Conservation (phyloP, 2,888 invertebrate genomes). For the Galerucella nymphaeae region DNA sequence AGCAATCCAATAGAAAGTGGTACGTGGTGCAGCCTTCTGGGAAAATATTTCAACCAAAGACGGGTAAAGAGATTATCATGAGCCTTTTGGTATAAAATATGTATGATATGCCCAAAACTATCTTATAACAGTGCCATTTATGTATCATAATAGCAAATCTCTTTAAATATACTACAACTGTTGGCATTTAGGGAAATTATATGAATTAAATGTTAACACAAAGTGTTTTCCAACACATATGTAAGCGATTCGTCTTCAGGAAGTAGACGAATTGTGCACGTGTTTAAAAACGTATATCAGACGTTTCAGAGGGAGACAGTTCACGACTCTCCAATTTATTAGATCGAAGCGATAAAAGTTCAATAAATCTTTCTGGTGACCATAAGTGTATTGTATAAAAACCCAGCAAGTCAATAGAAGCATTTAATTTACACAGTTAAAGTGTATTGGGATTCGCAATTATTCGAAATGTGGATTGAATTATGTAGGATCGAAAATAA, state of each 20-base stretch:
- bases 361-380: slow-evolving; percentile 44
- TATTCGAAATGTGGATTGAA: too few relatives aligned
- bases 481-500: too few relatives aligned
- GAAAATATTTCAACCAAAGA: too few relatives aligned
- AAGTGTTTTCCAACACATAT: not conserved
- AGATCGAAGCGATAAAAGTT: slow-evolving; percentile 43
- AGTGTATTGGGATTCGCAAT: not conserved
- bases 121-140: too few relatives aligned
- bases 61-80: too few relatives aligned
- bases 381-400: slow-evolving; percentile 49
- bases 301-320: slow-evolving; percentile 16
- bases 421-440: slow-evolving; percentile 44
- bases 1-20: too few relatives aligned
- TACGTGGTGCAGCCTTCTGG: too few relatives aligned
- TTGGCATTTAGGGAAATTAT: too few relatives aligned
- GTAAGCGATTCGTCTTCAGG: not conserved
- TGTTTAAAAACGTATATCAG: not conserved
- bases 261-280: not conserved
- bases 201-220: not conserved
- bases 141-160: too few relatives aligned
- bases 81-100: too few relatives aligned
- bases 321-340: slow-evolving; percentile 31
- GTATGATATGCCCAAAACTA: too few relatives aligned
- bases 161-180: too few relatives aligned
- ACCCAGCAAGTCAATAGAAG: slow-evolving; percentile 37